Conservation (phyloP, 2,797 vertebrate species). For the Catamblyrhynchus diadema region DNA sequence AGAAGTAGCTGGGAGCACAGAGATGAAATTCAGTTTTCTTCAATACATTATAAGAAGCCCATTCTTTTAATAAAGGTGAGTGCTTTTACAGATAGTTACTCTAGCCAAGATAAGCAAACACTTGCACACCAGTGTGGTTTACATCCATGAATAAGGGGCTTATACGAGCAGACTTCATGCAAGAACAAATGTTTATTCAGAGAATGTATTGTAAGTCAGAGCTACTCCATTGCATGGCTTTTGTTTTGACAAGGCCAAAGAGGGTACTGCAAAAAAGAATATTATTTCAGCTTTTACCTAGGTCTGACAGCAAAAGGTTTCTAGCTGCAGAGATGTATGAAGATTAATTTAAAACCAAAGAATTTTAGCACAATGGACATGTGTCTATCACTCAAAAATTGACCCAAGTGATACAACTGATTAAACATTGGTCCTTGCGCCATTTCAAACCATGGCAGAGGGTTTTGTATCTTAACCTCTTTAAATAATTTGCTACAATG, state of each 20-base stretch:
- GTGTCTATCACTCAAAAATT: neutral
- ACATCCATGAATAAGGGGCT: neutral
- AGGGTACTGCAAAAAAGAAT: neutral
- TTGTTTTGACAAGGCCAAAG: neutral
- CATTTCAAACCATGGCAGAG: neutral
- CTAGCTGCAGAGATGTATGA: neutral
- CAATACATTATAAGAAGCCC: neutral
- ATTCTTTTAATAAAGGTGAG: slow-evolving; percentile 1
- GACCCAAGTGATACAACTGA: neutral
- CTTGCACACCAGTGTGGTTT: neutral
- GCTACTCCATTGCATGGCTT: neutral
- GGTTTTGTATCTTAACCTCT: neutral
- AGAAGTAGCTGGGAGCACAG: neutral
- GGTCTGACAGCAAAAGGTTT: neutral
- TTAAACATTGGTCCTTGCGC: neutral
- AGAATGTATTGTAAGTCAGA: neutral
- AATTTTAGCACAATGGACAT: neutral
- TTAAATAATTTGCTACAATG: neutral
- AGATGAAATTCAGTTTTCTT: slow-evolving; percentile 20
- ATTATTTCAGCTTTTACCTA: neutral
- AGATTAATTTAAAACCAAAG: neutral
- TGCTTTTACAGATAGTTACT: neutral
- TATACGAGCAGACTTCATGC: neutral
- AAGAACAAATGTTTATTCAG: neutral
- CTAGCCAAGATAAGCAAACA: neutral